phyloP scores from a whole-genome alignment of 2,113 vertebrate genomes.

The Aramus guarauna region DNA sequence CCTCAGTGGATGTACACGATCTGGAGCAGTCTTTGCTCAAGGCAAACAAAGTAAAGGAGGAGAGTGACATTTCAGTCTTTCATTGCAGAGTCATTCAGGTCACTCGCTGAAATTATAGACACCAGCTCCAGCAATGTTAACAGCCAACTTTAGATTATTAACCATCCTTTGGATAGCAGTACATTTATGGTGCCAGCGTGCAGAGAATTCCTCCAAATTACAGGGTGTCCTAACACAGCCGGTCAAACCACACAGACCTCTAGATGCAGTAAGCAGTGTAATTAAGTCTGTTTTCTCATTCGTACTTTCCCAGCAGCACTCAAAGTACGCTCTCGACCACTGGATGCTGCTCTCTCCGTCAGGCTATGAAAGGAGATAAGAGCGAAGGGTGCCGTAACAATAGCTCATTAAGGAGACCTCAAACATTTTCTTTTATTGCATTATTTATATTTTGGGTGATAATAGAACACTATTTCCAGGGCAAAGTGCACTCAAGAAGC shows the following conservation, averaged over 20 bases:
- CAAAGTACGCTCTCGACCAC: not conserved
- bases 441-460: constrained; percentile 57
- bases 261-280: constrained; percentile 49
- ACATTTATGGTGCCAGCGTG: constrained; percentile 20
- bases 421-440: constrained; percentile 53
- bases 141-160: constrained; percentile 68
- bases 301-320: constrained; percentile 34
- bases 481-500: constrained; percentile 43
- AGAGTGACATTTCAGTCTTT: constrained; percentile 70
- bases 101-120: constrained; percentile 66
- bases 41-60: constrained; percentile 63
- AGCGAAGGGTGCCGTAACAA: constrained; percentile 10
- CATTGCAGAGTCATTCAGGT: constrained; percentile 61
- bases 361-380: constrained; percentile 17
- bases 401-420: constrained; percentile 52
- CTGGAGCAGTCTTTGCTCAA: constrained; percentile 68
- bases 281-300: constrained; percentile 63
- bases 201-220: constrained; percentile 63
- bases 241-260: constrained; percentile 50
- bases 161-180: constrained; percentile 55
- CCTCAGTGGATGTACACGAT: constrained; percentile 46
- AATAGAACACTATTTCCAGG: constrained; percentile 28
- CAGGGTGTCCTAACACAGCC: constrained; percentile 58
- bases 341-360: constrained; percentile 47
- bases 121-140: constrained; percentile 53